These are phyloP conservation scores for Artibeus lituratus DNA, from an alignment of 2,797 vertebrate species.

Conservation along the genomic window DNA sequence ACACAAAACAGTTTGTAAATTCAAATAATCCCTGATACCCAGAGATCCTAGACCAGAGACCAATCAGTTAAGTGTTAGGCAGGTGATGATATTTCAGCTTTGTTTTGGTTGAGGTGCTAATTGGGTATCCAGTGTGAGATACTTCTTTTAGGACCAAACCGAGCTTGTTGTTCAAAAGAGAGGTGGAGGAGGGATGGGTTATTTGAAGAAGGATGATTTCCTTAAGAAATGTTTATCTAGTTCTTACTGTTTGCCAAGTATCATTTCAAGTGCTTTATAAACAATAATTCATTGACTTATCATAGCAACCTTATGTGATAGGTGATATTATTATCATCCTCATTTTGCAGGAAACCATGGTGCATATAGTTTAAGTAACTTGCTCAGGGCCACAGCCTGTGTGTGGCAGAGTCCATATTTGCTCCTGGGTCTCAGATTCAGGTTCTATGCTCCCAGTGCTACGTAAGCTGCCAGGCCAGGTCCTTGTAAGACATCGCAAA, in stretches of 20 bases:
- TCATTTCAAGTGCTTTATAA: conserved; percentile 16
- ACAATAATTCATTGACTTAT: not conserved
- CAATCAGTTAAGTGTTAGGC: not conserved
- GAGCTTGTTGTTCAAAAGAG: not conserved
- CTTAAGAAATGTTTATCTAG: not conserved
- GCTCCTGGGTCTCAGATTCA: not conserved
- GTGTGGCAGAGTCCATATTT: not conserved
- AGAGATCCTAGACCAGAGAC: not conserved
- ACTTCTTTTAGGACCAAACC: not conserved
- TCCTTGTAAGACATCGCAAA: not conserved
- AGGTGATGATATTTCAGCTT: not conserved
- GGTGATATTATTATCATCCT: not conserved
- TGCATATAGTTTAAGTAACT: not conserved
- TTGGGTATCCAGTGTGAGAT: not conserved
- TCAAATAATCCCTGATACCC: not conserved
- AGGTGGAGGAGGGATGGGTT: not conserved
- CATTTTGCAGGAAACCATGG: not conserved
- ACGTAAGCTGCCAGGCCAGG: not conserved
- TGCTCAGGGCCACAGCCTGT: not conserved
- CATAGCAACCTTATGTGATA: not conserved
- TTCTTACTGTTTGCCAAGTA: not conserved
- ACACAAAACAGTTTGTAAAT: not conserved
- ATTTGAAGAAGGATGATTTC: not conserved
- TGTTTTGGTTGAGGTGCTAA: not conserved
- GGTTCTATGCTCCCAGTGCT: not conserved